Conservation (phyloP, 2,888 invertebrate genomes). For the Minunthozetes semirufus region DNA sequence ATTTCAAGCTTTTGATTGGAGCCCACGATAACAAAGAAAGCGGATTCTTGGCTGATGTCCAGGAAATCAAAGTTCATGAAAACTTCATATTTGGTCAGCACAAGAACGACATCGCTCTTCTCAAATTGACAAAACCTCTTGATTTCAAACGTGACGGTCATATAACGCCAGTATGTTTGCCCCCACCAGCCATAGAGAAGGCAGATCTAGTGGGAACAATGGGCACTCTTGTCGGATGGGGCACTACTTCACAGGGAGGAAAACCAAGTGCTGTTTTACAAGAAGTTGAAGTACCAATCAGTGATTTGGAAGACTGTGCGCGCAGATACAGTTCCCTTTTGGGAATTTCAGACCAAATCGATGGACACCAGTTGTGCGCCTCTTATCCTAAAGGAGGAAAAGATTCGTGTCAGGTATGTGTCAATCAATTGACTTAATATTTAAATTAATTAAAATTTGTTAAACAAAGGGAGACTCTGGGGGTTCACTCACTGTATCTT, state of each 20-base stretch:
- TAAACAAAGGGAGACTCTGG: constrained; percentile 61
- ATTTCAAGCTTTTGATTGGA: constrained; percentile 29
- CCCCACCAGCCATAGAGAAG: constrained; percentile 9
- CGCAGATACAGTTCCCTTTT: constrained; percentile 23
- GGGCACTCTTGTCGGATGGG: constrained; percentile 36
- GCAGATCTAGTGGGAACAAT: not conserved
- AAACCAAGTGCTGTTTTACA: not conserved
- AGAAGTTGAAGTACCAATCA: constrained; percentile 32
- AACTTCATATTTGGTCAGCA: constrained; percentile 1
- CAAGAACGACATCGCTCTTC: constrained; percentile 36
- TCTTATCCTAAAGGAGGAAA: constrained; percentile 20
- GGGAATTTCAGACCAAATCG: constrained; percentile 9
- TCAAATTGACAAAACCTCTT: constrained; percentile 17
- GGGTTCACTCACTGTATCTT: constrained; percentile 58
- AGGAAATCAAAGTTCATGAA: constrained; percentile 22
- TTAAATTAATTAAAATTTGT: not conserved
- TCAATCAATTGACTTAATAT: not conserved
- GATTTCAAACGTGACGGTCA: not conserved
- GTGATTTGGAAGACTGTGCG: not conserved
- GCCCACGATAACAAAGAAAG: constrained; percentile 23
- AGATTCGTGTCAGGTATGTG: constrained; percentile 34
- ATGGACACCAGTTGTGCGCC: constrained; percentile 28
- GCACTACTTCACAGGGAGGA: constrained; percentile 35
- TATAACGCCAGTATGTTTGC: constrained; percentile 33
- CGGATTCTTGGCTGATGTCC: constrained; percentile 13